phyloP scores from a whole-genome alignment of 1,140 invertebrate species.

The Spodoptera frugiperda region DNA sequence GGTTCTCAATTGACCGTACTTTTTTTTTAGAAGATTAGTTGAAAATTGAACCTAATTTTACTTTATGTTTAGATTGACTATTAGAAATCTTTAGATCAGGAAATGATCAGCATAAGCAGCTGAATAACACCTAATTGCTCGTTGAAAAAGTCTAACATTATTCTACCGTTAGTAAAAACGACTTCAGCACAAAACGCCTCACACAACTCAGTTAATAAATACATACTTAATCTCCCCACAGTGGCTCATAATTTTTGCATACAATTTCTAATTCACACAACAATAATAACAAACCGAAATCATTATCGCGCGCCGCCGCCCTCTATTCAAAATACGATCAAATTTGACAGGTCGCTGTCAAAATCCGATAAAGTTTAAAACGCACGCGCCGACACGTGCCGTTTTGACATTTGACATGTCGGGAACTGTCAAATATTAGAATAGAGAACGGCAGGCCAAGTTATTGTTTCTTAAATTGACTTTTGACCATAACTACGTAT shows the following conservation, averaged over 20 bases:
- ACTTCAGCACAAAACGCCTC: too few species aligned
- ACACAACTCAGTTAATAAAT: too few species aligned
- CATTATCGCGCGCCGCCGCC: conserved; percentile 34
- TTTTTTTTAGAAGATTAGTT: too few species aligned
- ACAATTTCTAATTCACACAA: conserved; percentile 30
- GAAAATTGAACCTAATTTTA: too few species aligned
- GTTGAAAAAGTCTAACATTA: too few species aligned
- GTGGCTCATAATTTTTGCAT: conserved; percentile 26
- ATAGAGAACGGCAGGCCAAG: conserved; percentile 57
- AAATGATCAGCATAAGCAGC: too few species aligned
- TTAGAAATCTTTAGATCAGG: too few species aligned
- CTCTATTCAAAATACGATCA: conserved; percentile 50
- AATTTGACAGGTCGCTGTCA: conserved; percentile 66
- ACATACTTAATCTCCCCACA: neutral
- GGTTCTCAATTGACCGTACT: too few species aligned
- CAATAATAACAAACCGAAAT: conserved; percentile 37
- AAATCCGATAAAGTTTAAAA: conserved; percentile 69
- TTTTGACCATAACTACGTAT: conserved; percentile 53
- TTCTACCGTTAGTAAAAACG: too few species aligned
- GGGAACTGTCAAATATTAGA: conserved; percentile 64
- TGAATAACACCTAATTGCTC: too few species aligned
- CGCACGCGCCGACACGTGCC: conserved; percentile 72
- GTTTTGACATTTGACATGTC: conserved; percentile 72
- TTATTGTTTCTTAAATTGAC: conserved; percentile 64
- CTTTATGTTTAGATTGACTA: too few species aligned